Conservation (phyloP, 2,797 vertebrate species). For the Premnoplex brunnescens region DNA sequence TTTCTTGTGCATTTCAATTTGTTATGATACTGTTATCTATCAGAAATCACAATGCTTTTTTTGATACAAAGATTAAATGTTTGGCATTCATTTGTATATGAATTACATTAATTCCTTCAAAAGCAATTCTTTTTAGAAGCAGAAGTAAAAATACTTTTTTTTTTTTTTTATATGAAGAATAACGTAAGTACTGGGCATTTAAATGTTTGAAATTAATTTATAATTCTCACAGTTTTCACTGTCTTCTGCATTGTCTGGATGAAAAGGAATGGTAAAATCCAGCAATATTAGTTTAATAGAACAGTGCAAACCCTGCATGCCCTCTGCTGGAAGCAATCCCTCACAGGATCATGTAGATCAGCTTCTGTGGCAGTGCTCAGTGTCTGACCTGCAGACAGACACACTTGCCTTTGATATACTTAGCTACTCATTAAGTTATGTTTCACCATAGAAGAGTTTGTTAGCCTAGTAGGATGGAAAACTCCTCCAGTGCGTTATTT, state of each 20-base stretch:
- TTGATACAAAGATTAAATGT: background rate
- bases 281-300: background rate
- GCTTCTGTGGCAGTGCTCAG: background rate
- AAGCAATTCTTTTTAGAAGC: background rate
- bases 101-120: background rate
- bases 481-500: background rate
- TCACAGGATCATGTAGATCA: background rate
- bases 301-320: slow-evolving; percentile 37
- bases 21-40: background rate
- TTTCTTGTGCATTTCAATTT: background rate
- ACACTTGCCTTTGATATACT: background rate
- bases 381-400: background rate
- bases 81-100: background rate
- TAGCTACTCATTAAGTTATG: background rate
- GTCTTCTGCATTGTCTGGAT: background rate
- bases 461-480: background rate
- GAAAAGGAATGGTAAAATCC: background rate
- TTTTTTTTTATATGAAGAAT: background rate
- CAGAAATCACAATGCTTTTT: background rate
- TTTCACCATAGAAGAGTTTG: background rate
- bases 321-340: slow-evolving; percentile 59
- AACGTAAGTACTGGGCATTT: background rate
- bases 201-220: background rate
- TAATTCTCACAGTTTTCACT: background rate
- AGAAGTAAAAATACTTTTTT: background rate